Evolutionary conservation across 2,888 invertebrate species (phyloP), one percentile per base, ranked within the genome.

Genomic region (Andricus curvator): DNA sequence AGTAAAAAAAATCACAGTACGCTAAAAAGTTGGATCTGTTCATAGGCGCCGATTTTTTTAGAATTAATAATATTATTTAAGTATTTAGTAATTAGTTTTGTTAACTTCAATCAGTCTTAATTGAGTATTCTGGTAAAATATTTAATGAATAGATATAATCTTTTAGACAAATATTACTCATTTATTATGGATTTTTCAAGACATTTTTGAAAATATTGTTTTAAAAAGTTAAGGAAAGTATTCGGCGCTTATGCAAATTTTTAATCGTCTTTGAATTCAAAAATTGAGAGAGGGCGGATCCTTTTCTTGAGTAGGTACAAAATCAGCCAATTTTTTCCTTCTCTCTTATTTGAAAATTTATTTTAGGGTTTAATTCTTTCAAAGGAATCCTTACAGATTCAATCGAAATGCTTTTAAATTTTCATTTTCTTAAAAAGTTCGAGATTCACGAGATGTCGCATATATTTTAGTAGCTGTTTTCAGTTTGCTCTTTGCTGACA

Each of bases 1-100:
- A 9, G n/a, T n/a, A 56, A 56, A 9, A 56, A n/a, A 48, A 48
- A 5, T n/a, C 51, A 51, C 56, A 56, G 56, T 11, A 4, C 11
- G 56, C 1, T 56, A 56, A n/a, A 56, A 56, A 56, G n/a, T 56
- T n/a, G n/a, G n/a, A 9, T 56, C n/a, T 56, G n/a, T 56, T n/a
- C 56, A 56, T 56, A n/a, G 56, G 56, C 56, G 56, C 56, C n/a
- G 56, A 56, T 56, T 56, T 56, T 56, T 56, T n/a, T 56, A 56
- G 56, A 56, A n/a, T n/a, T n/a, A 56, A 56, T 56, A 11, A 51
- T 8, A 51, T 51, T 51, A 20, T 51, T 56, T 4, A 17, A 48
- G 5, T 48, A 56, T n/a, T 56, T 9, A n/a, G 56, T 3, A n/a
- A 56, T 56, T 56, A 56, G 56, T 56, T 56, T 56, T 56, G 56